Conservation (phyloP, 2,113 vertebrate species). For the Microcebus murinus region DNA sequence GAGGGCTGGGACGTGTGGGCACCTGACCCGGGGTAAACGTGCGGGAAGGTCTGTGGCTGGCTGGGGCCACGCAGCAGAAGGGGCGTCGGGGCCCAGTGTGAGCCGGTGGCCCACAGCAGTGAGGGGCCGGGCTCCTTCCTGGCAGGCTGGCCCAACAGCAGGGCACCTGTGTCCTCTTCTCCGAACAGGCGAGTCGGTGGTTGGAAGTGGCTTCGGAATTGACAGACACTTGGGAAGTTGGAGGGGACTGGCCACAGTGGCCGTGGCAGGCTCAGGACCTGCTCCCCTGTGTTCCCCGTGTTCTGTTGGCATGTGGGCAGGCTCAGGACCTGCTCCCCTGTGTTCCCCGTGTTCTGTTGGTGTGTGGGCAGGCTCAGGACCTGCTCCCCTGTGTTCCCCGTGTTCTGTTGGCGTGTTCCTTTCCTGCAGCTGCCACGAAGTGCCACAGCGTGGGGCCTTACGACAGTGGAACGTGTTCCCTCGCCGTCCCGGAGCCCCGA, state of each 20-base stretch:
- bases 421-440: no score
- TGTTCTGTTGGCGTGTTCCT: fast-evolving
- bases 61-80: not conserved
- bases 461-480: fast-evolving
- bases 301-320: not conserved
- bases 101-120: not conserved
- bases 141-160: fast-evolving
- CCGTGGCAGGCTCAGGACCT: fast-evolving
- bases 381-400: no score
- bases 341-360: not conserved
- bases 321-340: no score
- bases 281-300: no score
- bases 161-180: not conserved
- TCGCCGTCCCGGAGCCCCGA: fast-evolving
- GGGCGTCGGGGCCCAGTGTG: fast-evolving
- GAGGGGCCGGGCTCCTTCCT: fast-evolving
- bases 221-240: not conserved
- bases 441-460: fast-evolving
- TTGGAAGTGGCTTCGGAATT: not conserved
- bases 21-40: not conserved
- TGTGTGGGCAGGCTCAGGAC: not conserved
- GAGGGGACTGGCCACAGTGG: fast-evolving
- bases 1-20: fast-evolving
- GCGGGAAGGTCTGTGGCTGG: not conserved
- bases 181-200: not conserved